Base-by-base conservation (phyloP, 30 jellyfish, hydroid and myxozoan species). In the Morbakka virulenta region DNA sequence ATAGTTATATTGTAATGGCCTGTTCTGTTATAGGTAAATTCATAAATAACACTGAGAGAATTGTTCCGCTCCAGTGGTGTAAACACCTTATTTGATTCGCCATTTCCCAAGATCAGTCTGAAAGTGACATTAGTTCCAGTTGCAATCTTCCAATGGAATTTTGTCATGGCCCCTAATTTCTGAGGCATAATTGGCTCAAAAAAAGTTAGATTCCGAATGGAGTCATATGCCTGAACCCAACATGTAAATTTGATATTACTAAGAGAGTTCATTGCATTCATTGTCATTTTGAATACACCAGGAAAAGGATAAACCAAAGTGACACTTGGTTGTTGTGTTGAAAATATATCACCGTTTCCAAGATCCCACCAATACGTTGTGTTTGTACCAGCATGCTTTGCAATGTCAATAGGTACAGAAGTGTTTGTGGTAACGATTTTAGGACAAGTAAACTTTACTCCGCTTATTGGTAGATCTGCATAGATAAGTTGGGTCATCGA, bases 121-220 rank as follows among this genome's bases (percentile, higher is more conserved):
- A 71, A 93, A 31, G 97, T 74, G 17, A 93, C 91, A 31, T 93
- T 87, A 0, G 97, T 86, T 3, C 99, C 99, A 33, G 66, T 63
- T 32, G 52, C 48, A 34, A 93, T 84, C 0, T 80, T 17, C 99
- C 99, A 93, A 1, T 74, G 24, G 35, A 86, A 50, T 22, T 20
- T 50, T 3, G 95, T 75, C 36, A 68, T 83, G 33, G 66, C 53
- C 30, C 96, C 95, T 13, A 76, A 41, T 3, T 89, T 79, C 3
- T 61, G 86, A 14, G 99, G 74, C 0, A 30, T 41, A 3, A 93
- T 50, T 29, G 73, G 85, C 23, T 72, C 57, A 32, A 62, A 62
- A 52, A 93, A 64, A 35, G 28, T 27, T 12, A 93, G 94, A 13
- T 87, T 85, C 20, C 67, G 23, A 13, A 93, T 80, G 50, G 52